These are phyloP conservation scores for Lagodon rhomboides DNA, from an alignment of 2,797 vertebrate genomes.

Conservation along the genomic window DNA sequence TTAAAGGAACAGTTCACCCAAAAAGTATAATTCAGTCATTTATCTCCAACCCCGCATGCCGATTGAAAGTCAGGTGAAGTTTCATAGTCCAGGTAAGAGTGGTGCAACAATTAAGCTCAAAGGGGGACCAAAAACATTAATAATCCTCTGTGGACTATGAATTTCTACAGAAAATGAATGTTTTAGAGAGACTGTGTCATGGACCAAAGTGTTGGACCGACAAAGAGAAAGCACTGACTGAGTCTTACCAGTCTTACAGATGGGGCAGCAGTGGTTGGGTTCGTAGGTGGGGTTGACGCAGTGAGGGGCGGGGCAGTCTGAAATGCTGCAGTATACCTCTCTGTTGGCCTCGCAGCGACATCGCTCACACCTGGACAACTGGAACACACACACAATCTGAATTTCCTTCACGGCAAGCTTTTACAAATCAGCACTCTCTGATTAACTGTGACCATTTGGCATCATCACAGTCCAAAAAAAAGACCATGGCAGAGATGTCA, in stretches of 20 bases:
- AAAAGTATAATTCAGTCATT: too few species aligned
- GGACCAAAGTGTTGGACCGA: too few species aligned
- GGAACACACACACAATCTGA: slow-evolving; percentile 17
- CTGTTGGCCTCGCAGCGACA: slow-evolving; percentile 84
- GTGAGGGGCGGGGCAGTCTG: slow-evolving; percentile 82
- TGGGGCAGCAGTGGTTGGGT: slow-evolving; percentile 84
- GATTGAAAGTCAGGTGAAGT: too few species aligned
- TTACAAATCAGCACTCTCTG: not conserved
- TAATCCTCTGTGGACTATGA: too few species aligned
- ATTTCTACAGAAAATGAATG: too few species aligned
- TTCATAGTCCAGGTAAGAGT: not conserved
- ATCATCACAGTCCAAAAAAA: not conserved
- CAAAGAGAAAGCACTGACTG: not conserved
- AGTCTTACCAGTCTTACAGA: slow-evolving; percentile 85
- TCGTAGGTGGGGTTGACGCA: slow-evolving; percentile 87
- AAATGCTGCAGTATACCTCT: slow-evolving; percentile 83
- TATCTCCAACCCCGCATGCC: too few species aligned
- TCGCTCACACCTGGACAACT: slow-evolving; percentile 84
- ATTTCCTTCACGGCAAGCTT: not conserved
- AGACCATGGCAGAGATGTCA: not conserved
- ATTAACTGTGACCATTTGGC: not conserved
- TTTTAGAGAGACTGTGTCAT: not conserved
- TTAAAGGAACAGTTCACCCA: too few species aligned
- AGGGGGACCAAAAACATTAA: too few species aligned
- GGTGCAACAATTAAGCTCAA: not conserved